A percentile compares a stretch with the other conserved stretches of the same genome.
These are phyloP conservation scores for Drosophila kepulauana DNA, from an alignment of 1,140 invertebrate genomes.

Conservation along the genomic window DNA sequence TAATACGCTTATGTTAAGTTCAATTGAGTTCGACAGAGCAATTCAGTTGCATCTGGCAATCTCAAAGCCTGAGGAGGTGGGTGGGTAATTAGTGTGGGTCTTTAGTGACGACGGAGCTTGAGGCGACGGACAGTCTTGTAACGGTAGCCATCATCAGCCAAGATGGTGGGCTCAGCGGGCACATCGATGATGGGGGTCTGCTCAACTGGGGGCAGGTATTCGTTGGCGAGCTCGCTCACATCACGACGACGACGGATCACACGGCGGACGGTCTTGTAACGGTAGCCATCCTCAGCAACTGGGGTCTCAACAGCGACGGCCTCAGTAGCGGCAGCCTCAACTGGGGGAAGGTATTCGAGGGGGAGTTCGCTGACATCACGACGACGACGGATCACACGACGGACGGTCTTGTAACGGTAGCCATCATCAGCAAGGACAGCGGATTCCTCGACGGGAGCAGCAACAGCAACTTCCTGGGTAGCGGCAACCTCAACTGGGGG, in stretches of 20 bases:
- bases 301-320: slow-evolving; percentile 39
- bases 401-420: slow-evolving; percentile 75
- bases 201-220: slow-evolving; percentile 61
- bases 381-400: slow-evolving; percentile 60
- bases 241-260: slow-evolving; percentile 68
- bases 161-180: slow-evolving; percentile 62
- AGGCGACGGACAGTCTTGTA: slow-evolving; percentile 81
- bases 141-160: slow-evolving; percentile 77
- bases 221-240: slow-evolving; percentile 52
- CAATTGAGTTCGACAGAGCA: slow-evolving; percentile 50
- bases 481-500: slow-evolving; percentile 54
- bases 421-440: slow-evolving; percentile 75
- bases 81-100: slow-evolving; percentile 7
- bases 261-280: slow-evolving; percentile 66
- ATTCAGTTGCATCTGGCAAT: slow-evolving; percentile 40
- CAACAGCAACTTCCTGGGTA: slow-evolving; percentile 20
- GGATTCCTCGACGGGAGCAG: neutral
- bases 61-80: slow-evolving; percentile 58
- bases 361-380: slow-evolving; percentile 70
- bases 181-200: slow-evolving; percentile 66
- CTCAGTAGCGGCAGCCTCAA: slow-evolving; percentile 39
- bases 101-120: slow-evolving; percentile 74
- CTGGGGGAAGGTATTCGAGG: slow-evolving; percentile 66
- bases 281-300: slow-evolving; percentile 68
- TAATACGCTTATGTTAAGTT: slow-evolving; percentile 73